These are phyloP conservation scores for Thumatha senex DNA, from an alignment of 2,888 invertebrate genomes.

Conservation along the genomic window DNA sequence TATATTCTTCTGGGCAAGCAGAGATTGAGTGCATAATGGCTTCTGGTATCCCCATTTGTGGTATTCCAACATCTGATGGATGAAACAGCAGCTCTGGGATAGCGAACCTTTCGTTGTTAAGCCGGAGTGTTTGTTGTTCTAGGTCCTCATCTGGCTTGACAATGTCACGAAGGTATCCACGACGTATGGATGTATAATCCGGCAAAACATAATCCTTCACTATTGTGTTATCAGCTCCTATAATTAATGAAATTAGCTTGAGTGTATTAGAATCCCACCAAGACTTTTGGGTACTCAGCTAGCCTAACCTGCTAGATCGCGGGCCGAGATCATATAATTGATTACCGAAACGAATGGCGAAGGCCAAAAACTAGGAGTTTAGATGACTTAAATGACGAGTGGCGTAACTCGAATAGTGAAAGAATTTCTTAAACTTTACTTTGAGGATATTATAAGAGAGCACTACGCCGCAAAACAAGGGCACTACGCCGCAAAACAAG, in stretches of 20 bases:
- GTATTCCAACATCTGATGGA: constrained; percentile 97
- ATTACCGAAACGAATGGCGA: too few relatives aligned
- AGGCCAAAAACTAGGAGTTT: too few relatives aligned
- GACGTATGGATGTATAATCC: constrained; percentile 94
- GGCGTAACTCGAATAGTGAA: too few relatives aligned
- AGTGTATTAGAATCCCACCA: too few relatives aligned
- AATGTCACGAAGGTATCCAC: constrained; percentile 86
- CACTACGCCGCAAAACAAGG: too few relatives aligned
- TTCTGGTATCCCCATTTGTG: constrained; percentile 96
- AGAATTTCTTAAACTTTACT: too few relatives aligned
- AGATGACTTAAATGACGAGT: too few relatives aligned
- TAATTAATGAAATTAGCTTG: background rate
- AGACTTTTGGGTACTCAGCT: too few relatives aligned
- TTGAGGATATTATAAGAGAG: too few relatives aligned
- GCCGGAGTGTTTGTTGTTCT: constrained; percentile 90
- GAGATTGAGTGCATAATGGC: constrained; percentile 91
- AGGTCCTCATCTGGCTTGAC: constrained; percentile 69
- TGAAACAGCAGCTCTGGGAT: constrained; percentile 97
- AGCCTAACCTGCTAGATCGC: too few relatives aligned
- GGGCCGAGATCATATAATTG: too few relatives aligned
- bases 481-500: too few relatives aligned
- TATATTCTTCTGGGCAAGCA: constrained; percentile 88
- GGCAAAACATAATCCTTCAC: constrained; percentile 97
- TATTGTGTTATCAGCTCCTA: constrained; percentile 86
- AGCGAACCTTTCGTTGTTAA: constrained; percentile 97